These are phyloP conservation scores for Astropecten irregularis DNA, from an alignment of 53 echinoderm and acorn worm species.

Conservation along the genomic window DNA sequence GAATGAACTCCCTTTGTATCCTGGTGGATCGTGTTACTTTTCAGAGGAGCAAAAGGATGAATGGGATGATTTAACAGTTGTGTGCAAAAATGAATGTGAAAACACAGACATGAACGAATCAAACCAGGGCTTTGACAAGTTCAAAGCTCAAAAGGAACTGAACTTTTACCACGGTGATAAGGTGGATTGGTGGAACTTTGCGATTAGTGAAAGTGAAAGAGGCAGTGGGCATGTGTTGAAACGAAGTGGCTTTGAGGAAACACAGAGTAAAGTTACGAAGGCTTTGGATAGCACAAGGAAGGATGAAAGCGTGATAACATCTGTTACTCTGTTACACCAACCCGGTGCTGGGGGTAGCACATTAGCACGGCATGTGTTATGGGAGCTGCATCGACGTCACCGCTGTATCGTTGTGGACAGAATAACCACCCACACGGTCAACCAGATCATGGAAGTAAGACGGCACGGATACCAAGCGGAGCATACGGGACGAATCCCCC, in stretches of 20 bases:
- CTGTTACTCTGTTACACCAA: conserved; percentile 74
- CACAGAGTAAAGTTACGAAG: conserved; percentile 1
- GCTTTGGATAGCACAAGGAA: neutral
- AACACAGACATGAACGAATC: conserved; percentile 63
- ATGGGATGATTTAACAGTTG: conserved; percentile 67
- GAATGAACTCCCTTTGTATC: conserved; percentile 11
- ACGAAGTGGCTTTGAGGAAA: conserved; percentile 16
- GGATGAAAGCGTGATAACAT: conserved; percentile 9
- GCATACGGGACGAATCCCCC: neutral
- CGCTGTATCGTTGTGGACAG: conserved; percentile 70
- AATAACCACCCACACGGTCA: conserved; percentile 62
- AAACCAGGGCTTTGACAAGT: conserved; percentile 20
- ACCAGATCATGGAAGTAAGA: conserved; percentile 65
- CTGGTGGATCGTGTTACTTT: neutral
- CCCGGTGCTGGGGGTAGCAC: conserved; percentile 86
- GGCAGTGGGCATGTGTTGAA: conserved; percentile 68
- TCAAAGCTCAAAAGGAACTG: conserved; percentile 50
- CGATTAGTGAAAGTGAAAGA: conserved; percentile 39
- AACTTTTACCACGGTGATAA: conserved; percentile 72
- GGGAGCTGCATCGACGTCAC: conserved; percentile 63
- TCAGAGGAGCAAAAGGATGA: conserved; percentile 24
- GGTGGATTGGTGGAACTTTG: conserved; percentile 82
- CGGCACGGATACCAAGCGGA: conserved; percentile 46
- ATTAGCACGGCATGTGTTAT: conserved; percentile 65
- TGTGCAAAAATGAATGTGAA: conserved; percentile 80